Evolutionary conservation across 2,113 vertebrate genomes (phyloP), one percentile per base, ranked within the genome.

Genomic region (Etheostoma cragini): DNA sequence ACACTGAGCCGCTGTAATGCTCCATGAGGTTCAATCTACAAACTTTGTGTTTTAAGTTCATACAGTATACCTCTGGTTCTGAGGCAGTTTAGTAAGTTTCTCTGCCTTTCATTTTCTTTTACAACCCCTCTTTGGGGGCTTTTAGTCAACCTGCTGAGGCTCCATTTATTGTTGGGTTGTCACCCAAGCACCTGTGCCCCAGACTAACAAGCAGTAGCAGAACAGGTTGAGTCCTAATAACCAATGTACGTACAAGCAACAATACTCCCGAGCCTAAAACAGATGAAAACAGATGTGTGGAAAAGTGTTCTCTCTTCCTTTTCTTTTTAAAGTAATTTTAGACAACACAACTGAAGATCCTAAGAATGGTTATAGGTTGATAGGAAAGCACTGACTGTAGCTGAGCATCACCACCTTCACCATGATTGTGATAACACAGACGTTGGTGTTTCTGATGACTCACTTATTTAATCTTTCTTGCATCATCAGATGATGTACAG

Each of bases 201-300:
- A 26, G 13, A 76, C 75, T 73, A 80, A 86, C 22, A 64, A 81
- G 71, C 75, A 76, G 77, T 45, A 50, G 57, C 62, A 22, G 53
- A 65, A 15, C 61, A 30, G 46, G 49, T 33, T 49, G 57, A 60
- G 49, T 72, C 53, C 57, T 70, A 80, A 80, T 74, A 17, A 78
- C 13, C 16, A 52, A 73, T 46, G 2, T 72, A 46, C 2, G 0
- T 1, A 38, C 22, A 19, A 68, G 19, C 30, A 22, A 35, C 49
- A 61, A 50, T 35, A 33, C 49, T 53, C 70, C 56, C 61, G 57
- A 69, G 38, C 53, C 30, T 38, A 49, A 12, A 38, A 50, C 49
- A 79, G 56, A 64, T 57, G 68, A 81, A n/a, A n/a, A n/a, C n/a
- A n/a, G n/a, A n/a, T 79, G 21, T 56, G 42, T 63, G 26, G 14